A percentile compares a stretch with the other conserved stretches of the same genome.
Evolutionary conservation across 2,888 invertebrate species (phyloP).

Genomic region (Leptura quadrifasciata): DNA sequence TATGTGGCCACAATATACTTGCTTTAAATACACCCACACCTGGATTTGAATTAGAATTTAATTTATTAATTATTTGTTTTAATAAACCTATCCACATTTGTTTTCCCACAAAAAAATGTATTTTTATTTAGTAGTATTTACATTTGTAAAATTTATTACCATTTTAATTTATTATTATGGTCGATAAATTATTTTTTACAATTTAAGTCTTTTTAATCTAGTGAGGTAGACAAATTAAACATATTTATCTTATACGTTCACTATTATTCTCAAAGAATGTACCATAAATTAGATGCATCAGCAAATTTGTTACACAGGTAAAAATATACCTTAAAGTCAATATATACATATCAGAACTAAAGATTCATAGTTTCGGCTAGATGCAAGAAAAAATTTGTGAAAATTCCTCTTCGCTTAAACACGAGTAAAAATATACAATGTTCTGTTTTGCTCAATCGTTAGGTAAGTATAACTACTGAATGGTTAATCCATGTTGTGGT

Average conservation of each 20-base stretch:
- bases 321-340: background rate
- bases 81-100: constrained; percentile 20
- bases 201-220: constrained; percentile 23
- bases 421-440: background rate
- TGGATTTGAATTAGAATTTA: constrained; percentile 25
- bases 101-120: background rate
- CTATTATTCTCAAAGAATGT: constrained; percentile 13
- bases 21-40: constrained; percentile 25
- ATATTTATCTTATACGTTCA: constrained; percentile 16
- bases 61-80: constrained; percentile 38
- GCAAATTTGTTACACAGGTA: constrained; percentile 16
- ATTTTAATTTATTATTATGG: constrained; percentile 30
- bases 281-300: constrained; percentile 8
- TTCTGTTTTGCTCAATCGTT: no score
- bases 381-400: background rate
- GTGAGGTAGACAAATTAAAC: constrained; percentile 26
- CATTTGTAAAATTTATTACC: constrained; percentile 17
- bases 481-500: no score
- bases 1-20: background rate
- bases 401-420: background rate
- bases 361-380: background rate
- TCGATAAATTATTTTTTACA: constrained; percentile 31
- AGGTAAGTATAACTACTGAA: no score
- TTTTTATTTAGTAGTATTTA: constrained; percentile 15
- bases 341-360: constrained; percentile 1